A percentile compares a stretch with the other conserved stretches of the same genome.
phyloP scores from a whole-genome alignment of 1,140 invertebrate species.

The Papilio dardanus region DNA sequence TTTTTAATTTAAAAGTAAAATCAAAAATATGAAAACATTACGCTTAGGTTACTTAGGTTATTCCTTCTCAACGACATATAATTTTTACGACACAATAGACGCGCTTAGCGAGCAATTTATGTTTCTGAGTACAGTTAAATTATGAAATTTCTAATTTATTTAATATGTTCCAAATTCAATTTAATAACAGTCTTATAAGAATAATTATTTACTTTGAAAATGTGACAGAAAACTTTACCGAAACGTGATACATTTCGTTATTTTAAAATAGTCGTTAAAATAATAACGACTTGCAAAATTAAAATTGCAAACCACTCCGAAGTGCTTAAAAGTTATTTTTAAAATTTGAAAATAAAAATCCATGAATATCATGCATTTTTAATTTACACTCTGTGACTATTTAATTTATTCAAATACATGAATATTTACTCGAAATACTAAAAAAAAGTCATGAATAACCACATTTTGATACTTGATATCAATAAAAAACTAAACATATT shows the following conservation, averaged over 20 bases:
- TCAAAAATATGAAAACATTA: background rate
- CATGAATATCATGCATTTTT: background rate
- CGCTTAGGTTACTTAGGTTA: no score
- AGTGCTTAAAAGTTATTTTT: slow-evolving; percentile 12
- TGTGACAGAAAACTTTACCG: background rate
- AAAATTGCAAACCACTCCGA: background rate
- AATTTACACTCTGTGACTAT: background rate
- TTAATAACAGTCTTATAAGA: no score
- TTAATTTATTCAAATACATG: background rate
- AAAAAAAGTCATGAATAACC: background rate
- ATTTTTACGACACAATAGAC: no score
- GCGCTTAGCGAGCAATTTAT: background rate
- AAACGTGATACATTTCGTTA: background rate
- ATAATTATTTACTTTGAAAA: no score
- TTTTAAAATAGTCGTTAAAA: background rate
- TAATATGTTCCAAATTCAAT: no score
- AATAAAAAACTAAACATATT: background rate
- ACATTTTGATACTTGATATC: background rate
- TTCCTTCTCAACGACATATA: no score
- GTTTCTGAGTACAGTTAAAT: no score
- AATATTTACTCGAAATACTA: background rate
- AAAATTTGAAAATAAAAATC: background rate
- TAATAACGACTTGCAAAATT: slow-evolving; percentile 1
- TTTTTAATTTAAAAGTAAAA: background rate
- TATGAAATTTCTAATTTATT: no score